Evolutionary conservation across 2,888 invertebrate genomes (phyloP), one percentile per base, ranked within the genome.

Genomic region (Napeogenes inachia): DNA sequence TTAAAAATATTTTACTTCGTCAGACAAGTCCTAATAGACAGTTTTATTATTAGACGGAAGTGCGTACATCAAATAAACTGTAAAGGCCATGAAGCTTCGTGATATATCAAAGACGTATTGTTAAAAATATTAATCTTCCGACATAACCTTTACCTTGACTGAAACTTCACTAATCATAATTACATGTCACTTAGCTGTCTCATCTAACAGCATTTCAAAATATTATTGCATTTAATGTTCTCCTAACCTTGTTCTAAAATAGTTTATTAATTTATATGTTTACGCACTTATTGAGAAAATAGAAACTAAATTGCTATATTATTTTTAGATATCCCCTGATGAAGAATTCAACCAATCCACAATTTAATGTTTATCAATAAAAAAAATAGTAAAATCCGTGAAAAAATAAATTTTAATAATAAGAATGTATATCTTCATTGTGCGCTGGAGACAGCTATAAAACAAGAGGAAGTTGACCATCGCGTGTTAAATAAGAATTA

Each of bases 101-200:
- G 8, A 45, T 30, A 33, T 13, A 53, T 56, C 47, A 62, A 56
- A 59, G 56, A 59, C 4, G 56, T 13, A 13, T 30, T 56, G 56
- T 60, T 60, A 47, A 47, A 42, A 60, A 45, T 54, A 59, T 46
- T 45, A 56, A 46, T 42, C 21, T 59, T 50, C 53, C 54, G 57
- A 59, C 35, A 56, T 57, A 59, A 60, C 60, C 63, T 63, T 54
- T 35, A 57, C 63, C 63, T 63, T 57, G 60, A 47, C 54, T n/a
- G 46, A 54, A 32, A 53, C 32, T 54, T 46, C 56, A n/a, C 54
- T 54, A 35, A 45, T 33, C 57, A 62, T 55, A 60, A 60, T 57
- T 53, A 42, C 56, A 38, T 55, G 56, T 56, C 63, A 61, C 47
- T 58, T 56, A 57, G 59, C 63, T 63, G 66, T 64, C 63, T 50